Percentiles rank a stretch among this genome's conserved stretches.
Conservation (phyloP, 2,888 invertebrate genomes). For the Gibbula magus region DNA sequence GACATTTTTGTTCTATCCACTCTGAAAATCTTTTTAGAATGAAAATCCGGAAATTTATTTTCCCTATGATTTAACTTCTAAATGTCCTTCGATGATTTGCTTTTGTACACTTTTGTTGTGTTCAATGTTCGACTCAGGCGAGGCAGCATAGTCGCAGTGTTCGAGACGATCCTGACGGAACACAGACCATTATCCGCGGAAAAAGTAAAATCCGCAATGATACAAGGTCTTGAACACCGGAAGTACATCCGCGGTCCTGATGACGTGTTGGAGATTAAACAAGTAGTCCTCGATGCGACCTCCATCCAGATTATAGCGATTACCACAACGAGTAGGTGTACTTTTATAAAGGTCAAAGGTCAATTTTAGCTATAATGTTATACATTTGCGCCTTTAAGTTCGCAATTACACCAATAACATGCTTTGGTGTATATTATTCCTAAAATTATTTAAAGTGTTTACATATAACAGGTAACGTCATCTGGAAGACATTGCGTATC, state of each 20-base stretch:
- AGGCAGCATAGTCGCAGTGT: slow-evolving; percentile 24
- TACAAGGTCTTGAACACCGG: slow-evolving; percentile 1
- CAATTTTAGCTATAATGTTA: too few relatives aligned
- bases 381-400: too few relatives aligned
- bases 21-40: too few relatives aligned
- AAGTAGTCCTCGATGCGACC: neutral
- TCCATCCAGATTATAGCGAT: neutral
- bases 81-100: neutral
- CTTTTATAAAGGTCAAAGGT: too few relatives aligned
- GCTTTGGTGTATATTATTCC: too few relatives aligned
- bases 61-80: too few relatives aligned
- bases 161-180: slow-evolving; percentile 10
- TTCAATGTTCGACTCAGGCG: neutral
- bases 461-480: too few relatives aligned
- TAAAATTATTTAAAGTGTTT: too few relatives aligned
- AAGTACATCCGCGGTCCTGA: slow-evolving; percentile 11
- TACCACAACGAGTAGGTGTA: slow-evolving; percentile 12
- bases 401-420: too few relatives aligned
- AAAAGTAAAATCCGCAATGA: neutral
- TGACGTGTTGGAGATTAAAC: neutral
- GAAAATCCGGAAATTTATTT: too few relatives aligned
- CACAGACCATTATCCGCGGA: neutral
- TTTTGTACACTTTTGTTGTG: neutral
- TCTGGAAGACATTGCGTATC: too few relatives aligned
- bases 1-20: too few relatives aligned